Base-by-base conservation (phyloP, 2,888 invertebrate genomes). In the Nebria brevicollis region DNA sequence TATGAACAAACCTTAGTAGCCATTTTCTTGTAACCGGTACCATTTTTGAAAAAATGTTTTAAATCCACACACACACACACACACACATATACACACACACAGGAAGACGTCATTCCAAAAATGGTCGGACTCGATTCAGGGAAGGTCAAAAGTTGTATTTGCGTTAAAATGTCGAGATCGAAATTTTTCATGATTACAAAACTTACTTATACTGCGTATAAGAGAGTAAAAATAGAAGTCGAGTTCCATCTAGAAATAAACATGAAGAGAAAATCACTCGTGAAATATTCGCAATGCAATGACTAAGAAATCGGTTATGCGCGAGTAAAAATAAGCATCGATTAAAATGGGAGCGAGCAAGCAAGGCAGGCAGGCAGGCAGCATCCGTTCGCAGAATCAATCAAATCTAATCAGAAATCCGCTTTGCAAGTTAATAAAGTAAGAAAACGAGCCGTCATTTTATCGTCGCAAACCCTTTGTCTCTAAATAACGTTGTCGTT, bases 321-420 rank as follows among this genome's bases (percentile, higher is more conserved):
- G 54, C 54, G 54, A 54, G 54, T 54, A 70, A 70, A 70, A 70
- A 70, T 70, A 70, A 34, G 25, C 70, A 70, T 70, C 70, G 70
- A 70, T 70, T 70, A 70, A 70, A 70, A 70, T 66, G 20, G 20
- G 54, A 54, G 66, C 70, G 25, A 26, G 11, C 25, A 20, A 70
- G 20, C 15, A 15, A 8, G 13, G 25, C 70, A 26, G 25, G 70
- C 11, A 25, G 25, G 70, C 8, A 20, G 42, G 73, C 42, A n/a
- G n/a, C 43, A 8, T 42, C 15, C 42, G n/a, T 77, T 79, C 79
- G 42, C 74, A 25, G 79, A 79, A 79, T 79, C 79, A 74, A 79
- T 79, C 79, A 79, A 79, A 79, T 79, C 79, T 74, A 75, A 77
- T 77, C 77, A 72, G 77, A 77, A 77, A 76, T 76, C 34, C 76